Evolutionary conservation across 2,888 invertebrate species (phyloP).

Genomic region (Zeuzera pyrina): DNA sequence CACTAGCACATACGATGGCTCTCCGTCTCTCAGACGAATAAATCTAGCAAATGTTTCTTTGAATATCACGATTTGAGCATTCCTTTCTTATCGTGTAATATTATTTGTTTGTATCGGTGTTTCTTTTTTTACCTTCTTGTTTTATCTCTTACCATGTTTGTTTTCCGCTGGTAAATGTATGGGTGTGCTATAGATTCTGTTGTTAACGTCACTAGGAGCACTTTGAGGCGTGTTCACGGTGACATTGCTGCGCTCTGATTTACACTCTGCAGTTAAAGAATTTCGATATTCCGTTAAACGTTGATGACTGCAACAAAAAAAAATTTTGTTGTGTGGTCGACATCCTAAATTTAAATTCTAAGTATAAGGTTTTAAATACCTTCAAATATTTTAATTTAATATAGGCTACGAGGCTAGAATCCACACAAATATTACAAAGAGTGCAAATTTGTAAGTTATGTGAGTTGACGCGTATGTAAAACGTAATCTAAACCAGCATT

Average conservation of each 20-base stretch:
- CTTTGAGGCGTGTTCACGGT: slow-evolving; percentile 52
- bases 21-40: no score
- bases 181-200: slow-evolving; percentile 60
- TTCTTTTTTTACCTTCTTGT: background rate
- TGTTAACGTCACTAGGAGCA: slow-evolving; percentile 43
- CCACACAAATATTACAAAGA: no score
- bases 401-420: no score
- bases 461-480: no score
- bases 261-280: slow-evolving; percentile 56
- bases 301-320: slow-evolving; percentile 35
- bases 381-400: no score
- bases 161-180: slow-evolving; percentile 56
- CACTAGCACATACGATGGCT: no score
- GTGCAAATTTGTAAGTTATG: no score
- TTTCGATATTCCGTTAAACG: slow-evolving; percentile 55
- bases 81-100: background rate
- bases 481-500: no score
- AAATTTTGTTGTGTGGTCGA: background rate
- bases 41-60: no score
- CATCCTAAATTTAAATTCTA: no score
- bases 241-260: slow-evolving; percentile 54
- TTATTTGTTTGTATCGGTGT: background rate
- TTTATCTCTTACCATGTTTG: slow-evolving; percentile 44
- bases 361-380: no score
- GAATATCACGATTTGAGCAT: background rate